These are phyloP conservation scores for Drosophila tripunctata DNA, from an alignment of 2,888 invertebrate genomes.

Conservation along the genomic window DNA sequence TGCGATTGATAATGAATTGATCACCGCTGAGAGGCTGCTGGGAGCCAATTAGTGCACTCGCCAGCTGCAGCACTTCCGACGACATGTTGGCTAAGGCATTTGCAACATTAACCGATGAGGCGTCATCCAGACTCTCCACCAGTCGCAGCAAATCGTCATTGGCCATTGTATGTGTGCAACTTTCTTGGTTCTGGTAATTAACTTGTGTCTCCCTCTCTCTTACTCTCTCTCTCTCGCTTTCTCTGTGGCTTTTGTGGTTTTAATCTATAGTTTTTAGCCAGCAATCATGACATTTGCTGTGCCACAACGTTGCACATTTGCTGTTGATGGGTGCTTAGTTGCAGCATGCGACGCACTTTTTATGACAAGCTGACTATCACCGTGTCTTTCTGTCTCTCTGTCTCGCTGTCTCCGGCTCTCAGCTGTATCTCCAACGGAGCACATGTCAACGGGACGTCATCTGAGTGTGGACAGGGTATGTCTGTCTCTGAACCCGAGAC, in stretches of 20 bases:
- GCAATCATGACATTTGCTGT: constrained; percentile 1
- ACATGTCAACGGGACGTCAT: constrained; percentile 43
- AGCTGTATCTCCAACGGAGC: background rate
- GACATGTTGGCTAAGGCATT: constrained; percentile 76
- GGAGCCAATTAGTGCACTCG: constrained; percentile 67
- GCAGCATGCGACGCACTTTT: constrained; percentile 22
- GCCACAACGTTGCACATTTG: constrained; percentile 16
- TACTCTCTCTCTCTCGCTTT: background rate
- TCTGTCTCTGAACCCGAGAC: constrained; percentile 44
- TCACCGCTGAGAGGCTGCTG: constrained; percentile 49
- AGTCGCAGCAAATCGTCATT: constrained; percentile 68
- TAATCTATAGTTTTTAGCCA: background rate
- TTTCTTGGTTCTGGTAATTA: background rate
- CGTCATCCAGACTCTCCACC: constrained; percentile 68
- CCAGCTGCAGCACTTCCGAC: constrained; percentile 70
- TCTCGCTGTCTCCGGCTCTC: background rate
- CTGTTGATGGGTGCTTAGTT: too few relatives aligned
- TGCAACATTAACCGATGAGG: constrained; percentile 56
- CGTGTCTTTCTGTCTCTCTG: background rate
- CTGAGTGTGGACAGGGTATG: constrained; percentile 44
- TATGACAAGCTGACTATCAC: constrained; percentile 5
- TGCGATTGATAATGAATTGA: constrained; percentile 62
- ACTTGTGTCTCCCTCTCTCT: background rate
- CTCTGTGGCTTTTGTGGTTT: background rate
- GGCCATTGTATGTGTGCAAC: constrained; percentile 55